A percentile compares a stretch with the other conserved stretches of the same genome.
These are phyloP conservation scores for Caenorhabditis imperialis DNA, from an alignment of 2,888 invertebrate species.

Conservation along the genomic window DNA sequence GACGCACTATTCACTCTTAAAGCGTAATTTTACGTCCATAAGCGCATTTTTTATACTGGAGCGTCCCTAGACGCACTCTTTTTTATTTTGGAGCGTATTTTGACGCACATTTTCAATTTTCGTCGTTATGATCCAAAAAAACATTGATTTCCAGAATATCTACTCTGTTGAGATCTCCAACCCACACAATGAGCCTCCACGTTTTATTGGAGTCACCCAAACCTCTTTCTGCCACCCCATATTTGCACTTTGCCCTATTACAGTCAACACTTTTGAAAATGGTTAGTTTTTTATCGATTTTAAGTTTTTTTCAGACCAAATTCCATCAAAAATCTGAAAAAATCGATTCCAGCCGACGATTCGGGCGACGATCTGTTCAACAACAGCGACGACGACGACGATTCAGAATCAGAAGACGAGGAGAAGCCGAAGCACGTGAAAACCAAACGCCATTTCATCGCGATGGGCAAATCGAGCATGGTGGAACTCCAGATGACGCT, in stretches of 20 bases:
- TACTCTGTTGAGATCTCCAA: constrained; percentile 83
- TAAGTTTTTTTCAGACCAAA: neutral
- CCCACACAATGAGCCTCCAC: constrained; percentile 33
- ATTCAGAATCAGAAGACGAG: constrained; percentile 13
- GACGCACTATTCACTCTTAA: no score
- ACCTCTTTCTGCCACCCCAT: constrained; percentile 60
- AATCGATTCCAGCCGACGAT: constrained; percentile 14
- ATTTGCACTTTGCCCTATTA: constrained; percentile 37
- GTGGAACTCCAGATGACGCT: constrained; percentile 42
- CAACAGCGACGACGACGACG: constrained; percentile 19
- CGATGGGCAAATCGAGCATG: constrained; percentile 51
- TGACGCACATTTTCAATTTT: no score
- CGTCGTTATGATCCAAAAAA: no score
- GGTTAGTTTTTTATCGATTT: neutral
- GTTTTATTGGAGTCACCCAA: constrained; percentile 60
- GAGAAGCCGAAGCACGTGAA: constrained; percentile 17
- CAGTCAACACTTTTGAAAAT: constrained; percentile 28
- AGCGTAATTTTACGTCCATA: no score
- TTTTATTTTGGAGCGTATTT: no score
- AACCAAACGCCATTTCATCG: constrained; percentile 37
- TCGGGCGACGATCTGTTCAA: constrained; percentile 37
- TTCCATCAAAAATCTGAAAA: no score
- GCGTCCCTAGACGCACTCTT: no score
- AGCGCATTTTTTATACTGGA: no score
- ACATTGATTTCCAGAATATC: constrained; percentile 83